Conservation (phyloP, 2,797 vertebrate genomes). For the Anguilla anguilla region DNA sequence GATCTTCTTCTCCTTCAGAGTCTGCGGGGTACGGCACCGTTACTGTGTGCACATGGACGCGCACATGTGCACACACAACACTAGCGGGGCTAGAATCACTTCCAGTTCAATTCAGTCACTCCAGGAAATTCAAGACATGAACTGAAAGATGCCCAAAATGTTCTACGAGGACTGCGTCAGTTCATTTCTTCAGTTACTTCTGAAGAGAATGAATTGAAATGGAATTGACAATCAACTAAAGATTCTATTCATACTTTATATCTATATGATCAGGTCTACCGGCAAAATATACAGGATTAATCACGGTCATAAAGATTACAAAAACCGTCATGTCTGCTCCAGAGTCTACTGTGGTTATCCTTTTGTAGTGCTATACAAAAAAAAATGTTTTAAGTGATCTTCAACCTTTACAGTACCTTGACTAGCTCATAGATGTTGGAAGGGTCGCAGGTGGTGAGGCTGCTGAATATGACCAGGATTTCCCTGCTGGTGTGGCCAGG, state of each 20-base stretch:
- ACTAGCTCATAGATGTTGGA: conserved; percentile 93
- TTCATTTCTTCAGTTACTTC: too few relatives aligned
- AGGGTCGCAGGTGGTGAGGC: conserved; percentile 95
- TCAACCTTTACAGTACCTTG: conserved; percentile 73
- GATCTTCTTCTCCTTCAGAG: conserved; percentile 86
- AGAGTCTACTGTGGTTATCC: neutral
- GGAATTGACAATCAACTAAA: too few relatives aligned
- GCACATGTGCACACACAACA: neutral
- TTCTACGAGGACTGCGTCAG: too few relatives aligned
- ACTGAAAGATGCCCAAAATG: too few relatives aligned
- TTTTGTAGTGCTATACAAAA: neutral
- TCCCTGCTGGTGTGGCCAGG: conserved; percentile 95
- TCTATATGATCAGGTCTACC: too few relatives aligned
- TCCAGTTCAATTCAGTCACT: too few relatives aligned
- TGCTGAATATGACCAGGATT: conserved; percentile 91
- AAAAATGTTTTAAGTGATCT: neutral
- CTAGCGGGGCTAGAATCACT: too few relatives aligned
- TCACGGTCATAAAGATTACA: neutral
- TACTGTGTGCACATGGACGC: neutral
- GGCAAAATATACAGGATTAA: neutral
- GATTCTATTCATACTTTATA: too few relatives aligned
- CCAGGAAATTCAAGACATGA: too few relatives aligned
- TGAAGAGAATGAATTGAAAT: too few relatives aligned
- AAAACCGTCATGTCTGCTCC: neutral
- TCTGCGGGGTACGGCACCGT: conserved; percentile 63